Conservation (phyloP, 2,797 vertebrate genomes). For the Anomalospiza imberbis region DNA sequence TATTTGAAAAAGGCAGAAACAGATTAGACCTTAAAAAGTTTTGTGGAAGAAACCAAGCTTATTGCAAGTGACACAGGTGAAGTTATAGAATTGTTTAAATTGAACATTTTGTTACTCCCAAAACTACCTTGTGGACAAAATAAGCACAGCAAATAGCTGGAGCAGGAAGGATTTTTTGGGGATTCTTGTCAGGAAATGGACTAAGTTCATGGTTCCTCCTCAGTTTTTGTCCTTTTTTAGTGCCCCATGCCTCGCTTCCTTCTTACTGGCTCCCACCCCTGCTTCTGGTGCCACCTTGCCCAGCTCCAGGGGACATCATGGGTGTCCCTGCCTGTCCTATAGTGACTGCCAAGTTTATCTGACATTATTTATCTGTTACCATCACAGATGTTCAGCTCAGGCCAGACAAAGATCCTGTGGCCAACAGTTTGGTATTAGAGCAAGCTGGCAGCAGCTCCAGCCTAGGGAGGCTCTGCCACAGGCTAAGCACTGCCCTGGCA, state of each 20-base stretch:
- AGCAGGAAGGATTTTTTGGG: not conserved
- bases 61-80: not conserved
- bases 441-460: not conserved
- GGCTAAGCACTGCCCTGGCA: not conserved
- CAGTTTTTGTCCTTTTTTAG: not conserved
- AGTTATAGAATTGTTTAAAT: not conserved
- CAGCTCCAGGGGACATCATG: not conserved
- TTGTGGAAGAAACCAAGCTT: not conserved
- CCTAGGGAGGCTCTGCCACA: rapidly evolving
- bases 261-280: not conserved
- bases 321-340: rapidly evolving
- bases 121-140: not conserved
- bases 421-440: not conserved
- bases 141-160: not conserved
- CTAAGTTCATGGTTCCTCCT: not conserved
- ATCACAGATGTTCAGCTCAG: not conserved
- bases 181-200: not conserved
- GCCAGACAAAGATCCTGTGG: not conserved
- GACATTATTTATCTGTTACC: not conserved
- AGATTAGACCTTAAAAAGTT: not conserved
- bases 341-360: not conserved
- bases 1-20: not conserved
- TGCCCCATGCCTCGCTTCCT: not conserved
- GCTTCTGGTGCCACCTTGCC: not conserved
- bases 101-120: not conserved